Base-by-base conservation (phyloP, 2,888 invertebrate genomes). In the Campoletis raptor region DNA sequence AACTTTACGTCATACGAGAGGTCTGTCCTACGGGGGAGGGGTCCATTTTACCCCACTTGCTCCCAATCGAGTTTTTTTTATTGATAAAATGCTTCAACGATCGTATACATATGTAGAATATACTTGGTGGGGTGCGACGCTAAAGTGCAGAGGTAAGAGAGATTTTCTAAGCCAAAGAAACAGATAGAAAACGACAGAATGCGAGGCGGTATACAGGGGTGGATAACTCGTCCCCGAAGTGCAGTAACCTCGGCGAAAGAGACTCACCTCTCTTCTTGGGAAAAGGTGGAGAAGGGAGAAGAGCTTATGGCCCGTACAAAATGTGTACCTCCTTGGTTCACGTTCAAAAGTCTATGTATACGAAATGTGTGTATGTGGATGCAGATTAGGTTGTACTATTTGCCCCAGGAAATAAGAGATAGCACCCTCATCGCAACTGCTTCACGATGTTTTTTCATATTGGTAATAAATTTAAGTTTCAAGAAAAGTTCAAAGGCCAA, bases 191-290 rank as follows among this genome's bases (percentile, higher is more conserved):
- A 52, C 0, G 52, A n/a, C n/a, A 48, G 37, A 57, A 18, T 18
- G 40, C 37, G 21, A 40, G 66, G 73, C 40, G 57, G 77, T 83
- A 73, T 64, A 79, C 72, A 89, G 89, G 90, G 89, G 83, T 90
- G 90, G 91, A 91, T 93, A 93, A 93, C 92, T 92, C 90, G 92
- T 93, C 93, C 93, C 93, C 84, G 88, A 93, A 93, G 93, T 93
- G 92, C 92, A 92, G 92, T 94, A 93, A 93, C 93, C 92, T 91
- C 91, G 88, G 91, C 90, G 87, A 85, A 91, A 89, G 90, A 92
- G 90, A 90, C 86, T 88, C 89, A 76, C 88, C 85, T 86, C 89
- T 81, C 73, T 82, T 78, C 76, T 66, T 66, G 48, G 73, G 74
- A 70, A 57, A 84, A 81, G 78, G 73, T 84, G 80, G 67, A 67